phyloP scores from a whole-genome alignment of 2,113 vertebrate genomes.

The Copsychus sechellarum region DNA sequence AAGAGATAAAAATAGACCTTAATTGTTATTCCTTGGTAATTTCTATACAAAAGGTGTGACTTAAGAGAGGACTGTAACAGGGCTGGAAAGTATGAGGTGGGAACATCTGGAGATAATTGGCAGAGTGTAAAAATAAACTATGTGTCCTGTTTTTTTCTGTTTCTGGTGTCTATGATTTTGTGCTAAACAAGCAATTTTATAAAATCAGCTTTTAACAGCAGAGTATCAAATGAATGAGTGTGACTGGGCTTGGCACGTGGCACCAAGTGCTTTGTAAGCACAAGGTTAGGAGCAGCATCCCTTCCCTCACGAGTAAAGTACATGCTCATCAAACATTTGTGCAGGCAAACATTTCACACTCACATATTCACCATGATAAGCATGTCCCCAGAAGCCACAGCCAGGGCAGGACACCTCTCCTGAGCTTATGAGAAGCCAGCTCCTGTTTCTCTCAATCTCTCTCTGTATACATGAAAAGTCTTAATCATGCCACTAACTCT shows the following conservation, averaged over 20 bases:
- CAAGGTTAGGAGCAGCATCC: background rate
- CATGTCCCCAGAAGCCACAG: background rate
- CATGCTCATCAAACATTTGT: background rate
- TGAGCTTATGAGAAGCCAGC: background rate
- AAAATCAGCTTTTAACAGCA: slow-evolving; percentile 2
- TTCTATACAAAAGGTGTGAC: background rate
- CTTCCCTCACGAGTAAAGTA: background rate
- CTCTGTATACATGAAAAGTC: background rate
- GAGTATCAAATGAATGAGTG: background rate
- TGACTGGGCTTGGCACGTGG: background rate
- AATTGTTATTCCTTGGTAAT: background rate
- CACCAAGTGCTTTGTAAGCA: background rate
- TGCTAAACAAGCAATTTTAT: background rate
- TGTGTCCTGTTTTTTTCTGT: background rate
- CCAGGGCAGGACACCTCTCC: background rate
- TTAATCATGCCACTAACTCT: background rate
- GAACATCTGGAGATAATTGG: slow-evolving; percentile 30
- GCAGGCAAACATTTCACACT: background rate
- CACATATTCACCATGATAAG: rapidly evolving
- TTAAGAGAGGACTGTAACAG: background rate
- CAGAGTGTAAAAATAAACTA: background rate
- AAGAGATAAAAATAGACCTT: background rate
- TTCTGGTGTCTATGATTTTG: background rate
- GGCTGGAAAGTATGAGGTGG: background rate
- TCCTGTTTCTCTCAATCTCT: background rate